Evolutionary conservation across 2,113 vertebrate genomes (phyloP).

Genomic region (Atherinomorus stipes): DNA sequence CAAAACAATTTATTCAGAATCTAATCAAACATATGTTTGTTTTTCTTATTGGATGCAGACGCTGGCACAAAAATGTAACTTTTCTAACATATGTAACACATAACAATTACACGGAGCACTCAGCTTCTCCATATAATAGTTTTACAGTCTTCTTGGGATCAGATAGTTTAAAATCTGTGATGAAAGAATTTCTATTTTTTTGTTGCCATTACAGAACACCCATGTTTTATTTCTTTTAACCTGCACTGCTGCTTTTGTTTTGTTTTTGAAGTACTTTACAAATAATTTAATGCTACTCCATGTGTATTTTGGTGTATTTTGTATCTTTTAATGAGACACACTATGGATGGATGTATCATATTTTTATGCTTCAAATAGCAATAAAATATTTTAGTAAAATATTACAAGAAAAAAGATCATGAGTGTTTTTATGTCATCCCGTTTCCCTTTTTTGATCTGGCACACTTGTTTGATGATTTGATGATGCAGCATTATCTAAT

Average conservation of each 20-base stretch:
- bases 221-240: slow-evolving; percentile 8
- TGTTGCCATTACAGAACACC: not conserved
- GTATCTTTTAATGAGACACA: slow-evolving; percentile 55
- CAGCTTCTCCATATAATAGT: slow-evolving; percentile 1
- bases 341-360: slow-evolving; percentile 78
- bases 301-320: slow-evolving; percentile 42
- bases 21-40: not conserved
- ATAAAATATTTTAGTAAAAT: slow-evolving; percentile 71
- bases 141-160: slow-evolving; percentile 4
- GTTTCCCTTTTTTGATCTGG: not conserved
- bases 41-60: not conserved
- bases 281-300: slow-evolving; percentile 55
- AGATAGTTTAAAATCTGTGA: slow-evolving; percentile 26
- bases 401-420: slow-evolving; percentile 27
- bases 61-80: not conserved
- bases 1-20: not conserved
- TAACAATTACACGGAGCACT: not conserved
- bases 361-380: slow-evolving; percentile 54
- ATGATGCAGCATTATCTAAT: not conserved
- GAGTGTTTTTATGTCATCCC: not conserved
- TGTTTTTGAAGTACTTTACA: slow-evolving; percentile 43
- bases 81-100: slow-evolving; percentile 5
- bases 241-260: slow-evolving; percentile 45
- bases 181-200: slow-evolving; percentile 1
- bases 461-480: not conserved